Base-by-base conservation (phyloP, 2,113 vertebrate genomes). In the Pseudorasbora parva region DNA sequence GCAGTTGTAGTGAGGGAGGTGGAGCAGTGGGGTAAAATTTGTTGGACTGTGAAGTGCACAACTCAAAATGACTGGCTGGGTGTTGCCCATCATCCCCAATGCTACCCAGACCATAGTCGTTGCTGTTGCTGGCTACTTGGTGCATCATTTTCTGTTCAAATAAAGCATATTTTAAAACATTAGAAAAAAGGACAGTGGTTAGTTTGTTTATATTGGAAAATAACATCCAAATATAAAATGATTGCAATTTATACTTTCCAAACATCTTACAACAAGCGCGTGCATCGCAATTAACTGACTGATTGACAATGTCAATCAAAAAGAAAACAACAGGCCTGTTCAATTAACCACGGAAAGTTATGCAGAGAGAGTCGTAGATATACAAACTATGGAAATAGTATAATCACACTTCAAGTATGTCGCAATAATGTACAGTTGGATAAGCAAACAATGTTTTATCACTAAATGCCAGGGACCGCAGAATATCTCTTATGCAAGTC, bases 71-170 rank as follows among this genome's bases (percentile, higher is more conserved):
- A 80, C 95, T 95, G 2, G 94, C 90, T 8, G 96, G 90, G 88
- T 97, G 96, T 93, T 95, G 95, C 54, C 93, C 95, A 87, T 99
- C 96, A 89, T 98, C 97, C 19, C 88, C 93, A 84, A 99, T 95
- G 85, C 95, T 95, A 1, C 94, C 94, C 93, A 97, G 95, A 91
- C 97, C 98, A 90, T 96, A 98, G 89, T 97, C 96, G 82, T 95
- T 91, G 90, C 94, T 98, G 83, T 93, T 93, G 93, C 93, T 95
- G 91, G 95, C 93, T 92, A 99, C 97, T 66, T 97, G 96, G 93
- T 98, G 97, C 97, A 99, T 99, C 96, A 98, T 99, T 94, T 95
- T 98, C 97, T 98, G 91, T 81, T 88, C 76, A 90, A 57, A 82
- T 89, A 91, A 92, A 87, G 41, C 89, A 62, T 2, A 62, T 45